phyloP scores from a whole-genome alignment of 1,140 invertebrate genomes.

The Drosophila aff. region DNA sequence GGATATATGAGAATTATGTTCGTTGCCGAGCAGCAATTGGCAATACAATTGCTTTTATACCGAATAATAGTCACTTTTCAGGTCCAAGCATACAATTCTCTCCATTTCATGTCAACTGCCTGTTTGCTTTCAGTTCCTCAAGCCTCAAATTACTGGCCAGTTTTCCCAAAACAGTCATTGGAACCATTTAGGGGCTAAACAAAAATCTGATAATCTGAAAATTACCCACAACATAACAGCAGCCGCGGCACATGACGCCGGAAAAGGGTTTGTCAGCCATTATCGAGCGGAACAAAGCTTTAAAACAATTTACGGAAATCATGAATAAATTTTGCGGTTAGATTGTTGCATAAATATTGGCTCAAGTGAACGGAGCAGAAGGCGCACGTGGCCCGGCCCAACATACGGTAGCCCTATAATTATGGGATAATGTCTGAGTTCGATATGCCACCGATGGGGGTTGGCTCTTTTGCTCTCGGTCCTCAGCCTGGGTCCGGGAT shows the following conservation, averaged over 20 bases:
- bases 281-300: conserved; percentile 41
- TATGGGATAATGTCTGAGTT: conserved; percentile 84
- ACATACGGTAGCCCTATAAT: conserved; percentile 81
- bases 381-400: conserved; percentile 57
- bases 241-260: conserved; percentile 18
- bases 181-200: conserved; percentile 51
- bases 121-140: not conserved
- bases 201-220: conserved; percentile 83
- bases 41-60: not conserved
- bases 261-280: conserved; percentile 45
- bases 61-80: not conserved
- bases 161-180: conserved; percentile 21
- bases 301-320: conserved; percentile 74
- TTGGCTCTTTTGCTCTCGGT: conserved; percentile 19
- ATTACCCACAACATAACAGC: conserved; percentile 68
- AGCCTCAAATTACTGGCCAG: conserved; percentile 14
- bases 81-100: not conserved
- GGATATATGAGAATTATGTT: not conserved
- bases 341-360: conserved; percentile 84
- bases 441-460: conserved; percentile 45
- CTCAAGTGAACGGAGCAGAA: conserved; percentile 51
- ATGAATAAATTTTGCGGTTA: conserved; percentile 84
- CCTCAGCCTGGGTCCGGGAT: conserved; percentile 40
- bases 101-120: not conserved
- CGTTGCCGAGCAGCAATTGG: not conserved